Base-by-base conservation (phyloP, 1,140 invertebrate species). In the Drosophila seguyi region DNA sequence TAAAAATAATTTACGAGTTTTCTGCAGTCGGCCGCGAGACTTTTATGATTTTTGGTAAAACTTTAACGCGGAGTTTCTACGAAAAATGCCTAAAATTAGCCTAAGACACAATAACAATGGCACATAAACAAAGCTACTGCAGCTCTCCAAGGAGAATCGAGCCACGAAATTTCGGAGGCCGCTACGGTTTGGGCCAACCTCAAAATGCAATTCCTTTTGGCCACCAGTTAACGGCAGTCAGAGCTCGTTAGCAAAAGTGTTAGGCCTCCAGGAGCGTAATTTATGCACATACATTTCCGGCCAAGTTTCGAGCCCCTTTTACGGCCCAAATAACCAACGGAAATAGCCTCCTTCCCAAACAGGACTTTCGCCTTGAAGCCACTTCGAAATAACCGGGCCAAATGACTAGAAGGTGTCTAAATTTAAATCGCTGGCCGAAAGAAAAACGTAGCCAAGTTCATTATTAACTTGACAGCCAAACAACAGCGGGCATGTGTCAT, bases 1-100 rank as follows among this genome's bases (percentile, higher is more conserved):
- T 84, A 80, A 90, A 85, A 90, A 72, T 79, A 79, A 88, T 88
- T 90, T 90, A 88, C 82, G 85, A 88, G 81, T 90, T 90, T 75
- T 85, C 85, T 81, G 85, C 81, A 88, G 60, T 72, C 60, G 52
- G 60, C 42, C 57, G 48, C 27, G 59, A 36, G 48, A 73, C 45
- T 61, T 81, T 81, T 62, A 65, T 75, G 57, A 53, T 58, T 75
- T 71, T 44, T 38, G 52, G 52, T 42, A 38, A 80, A 71, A 72
- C 50, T 81, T 71, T 68, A 74, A 66, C 53, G 73, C 72, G 45
- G 59, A 71, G 75, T 82, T 81, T 60, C 68, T 10, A 53, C 45
- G 56, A 36, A 62, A 76, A 63, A 41, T n/a, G 36, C 45, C 79
- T 72, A 81, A 81, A 81, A 72, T 81, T 72, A 81, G 45, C 66